These are phyloP conservation scores for Graptemys geographica DNA, from an alignment of 2,797 vertebrate genomes.

Conservation along the genomic window DNA sequence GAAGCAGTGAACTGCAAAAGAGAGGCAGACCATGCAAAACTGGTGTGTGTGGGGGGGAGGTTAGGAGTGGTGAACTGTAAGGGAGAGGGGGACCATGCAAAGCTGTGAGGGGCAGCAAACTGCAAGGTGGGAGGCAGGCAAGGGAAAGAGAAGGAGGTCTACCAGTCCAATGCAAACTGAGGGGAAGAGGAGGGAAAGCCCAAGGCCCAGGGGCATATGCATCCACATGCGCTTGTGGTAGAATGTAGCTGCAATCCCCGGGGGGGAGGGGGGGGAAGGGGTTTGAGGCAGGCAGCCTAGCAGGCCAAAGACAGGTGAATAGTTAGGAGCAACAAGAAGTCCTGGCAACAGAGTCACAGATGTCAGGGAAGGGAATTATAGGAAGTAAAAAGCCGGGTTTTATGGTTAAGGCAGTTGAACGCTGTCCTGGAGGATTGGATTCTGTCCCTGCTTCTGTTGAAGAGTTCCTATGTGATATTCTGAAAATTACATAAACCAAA, in stretches of 20 bases:
- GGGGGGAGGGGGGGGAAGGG: too few species aligned
- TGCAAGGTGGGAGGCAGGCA: not conserved
- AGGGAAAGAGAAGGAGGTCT: not conserved
- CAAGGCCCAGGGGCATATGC: not conserved
- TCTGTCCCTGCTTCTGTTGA: not conserved
- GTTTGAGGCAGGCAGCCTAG: not conserved
- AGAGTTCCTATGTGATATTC: rapidly evolving
- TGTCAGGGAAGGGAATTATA: rapidly evolving
- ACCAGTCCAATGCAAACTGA: not conserved
- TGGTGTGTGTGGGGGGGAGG: too few species aligned
- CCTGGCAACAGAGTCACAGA: not conserved
- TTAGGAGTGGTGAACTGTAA: not conserved
- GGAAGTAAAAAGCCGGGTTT: not conserved
- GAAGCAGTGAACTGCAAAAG: not conserved
- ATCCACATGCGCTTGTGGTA: not conserved
- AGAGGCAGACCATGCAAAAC: not conserved
- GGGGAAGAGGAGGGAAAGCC: not conserved
- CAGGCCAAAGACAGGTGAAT: not conserved
- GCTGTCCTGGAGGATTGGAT: rapidly evolving
- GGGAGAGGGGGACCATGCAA: not conserved
- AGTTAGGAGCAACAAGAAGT: not conserved
- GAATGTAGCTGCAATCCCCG: not conserved
- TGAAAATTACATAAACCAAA: not conserved
- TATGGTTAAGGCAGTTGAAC: not conserved
- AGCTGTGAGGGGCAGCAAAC: not conserved